A percentile compares a stretch with the other conserved stretches of the same genome.
phyloP scores from a whole-genome alignment of 1,140 invertebrate genomes.

The Probaryconus sp. region DNA sequence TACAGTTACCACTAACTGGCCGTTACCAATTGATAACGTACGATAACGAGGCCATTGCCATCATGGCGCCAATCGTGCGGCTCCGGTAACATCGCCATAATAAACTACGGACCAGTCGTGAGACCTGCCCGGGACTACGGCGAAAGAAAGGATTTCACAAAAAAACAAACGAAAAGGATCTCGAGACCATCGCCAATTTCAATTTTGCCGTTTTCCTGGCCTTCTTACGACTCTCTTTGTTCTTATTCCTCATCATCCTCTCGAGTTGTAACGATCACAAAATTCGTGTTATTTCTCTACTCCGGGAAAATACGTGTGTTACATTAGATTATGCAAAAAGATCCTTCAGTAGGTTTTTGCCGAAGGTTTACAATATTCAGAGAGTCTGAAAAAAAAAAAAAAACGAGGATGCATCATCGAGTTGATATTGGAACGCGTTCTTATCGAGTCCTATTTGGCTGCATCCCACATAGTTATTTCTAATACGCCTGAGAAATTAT shows the following conservation, averaged over 20 bases:
- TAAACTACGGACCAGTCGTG: conserved; percentile 24
- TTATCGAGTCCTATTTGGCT: conserved; percentile 10
- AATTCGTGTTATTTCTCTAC: too few relatives aligned
- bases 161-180: conserved; percentile 23
- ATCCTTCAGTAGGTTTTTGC: conserved; percentile 43
- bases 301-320: conserved; percentile 20
- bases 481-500: too few relatives aligned
- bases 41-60: conserved; percentile 69
- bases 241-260: conserved; percentile 7
- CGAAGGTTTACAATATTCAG: conserved; percentile 1
- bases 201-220: conserved; percentile 25
- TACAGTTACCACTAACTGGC: conserved; percentile 71
- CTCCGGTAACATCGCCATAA: conserved; percentile 15
- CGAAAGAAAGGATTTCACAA: conserved; percentile 34
- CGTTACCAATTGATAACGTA: conserved; percentile 70
- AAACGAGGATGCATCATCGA: too few relatives aligned
- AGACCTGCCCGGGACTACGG: conserved; percentile 14
- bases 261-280: too few relatives aligned
- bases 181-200: conserved; percentile 17
- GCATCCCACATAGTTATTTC: too few relatives aligned
- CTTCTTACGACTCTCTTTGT: conserved; percentile 33
- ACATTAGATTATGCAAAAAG: conserved; percentile 50
- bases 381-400: conserved; percentile 12
- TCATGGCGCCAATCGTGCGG: conserved; percentile 50
- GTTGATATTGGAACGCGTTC: too few relatives aligned